Evolutionary conservation across 2,113 vertebrate species (phyloP).

Genomic region (Geococcyx californianus): DNA sequence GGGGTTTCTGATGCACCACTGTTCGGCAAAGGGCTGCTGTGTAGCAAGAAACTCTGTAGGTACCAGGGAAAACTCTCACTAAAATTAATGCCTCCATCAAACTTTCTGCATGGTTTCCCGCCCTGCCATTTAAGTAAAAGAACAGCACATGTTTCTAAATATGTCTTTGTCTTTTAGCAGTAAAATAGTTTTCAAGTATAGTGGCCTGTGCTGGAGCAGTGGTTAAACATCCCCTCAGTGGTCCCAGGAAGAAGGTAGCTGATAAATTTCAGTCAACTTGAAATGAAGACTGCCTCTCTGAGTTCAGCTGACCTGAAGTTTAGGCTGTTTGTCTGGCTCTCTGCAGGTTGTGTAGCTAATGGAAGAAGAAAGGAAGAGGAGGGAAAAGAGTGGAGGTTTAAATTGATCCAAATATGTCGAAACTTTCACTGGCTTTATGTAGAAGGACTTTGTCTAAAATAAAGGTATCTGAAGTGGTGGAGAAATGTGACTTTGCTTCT

Average conservation of each 20-base stretch:
- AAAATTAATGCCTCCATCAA: neutral
- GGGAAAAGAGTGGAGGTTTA: neutral
- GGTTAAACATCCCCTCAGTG: neutral
- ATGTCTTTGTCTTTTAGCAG: neutral
- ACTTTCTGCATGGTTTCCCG: neutral
- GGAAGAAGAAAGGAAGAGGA: neutral
- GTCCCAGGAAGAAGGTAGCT: neutral
- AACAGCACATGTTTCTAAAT: neutral
- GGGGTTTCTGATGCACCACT: neutral
- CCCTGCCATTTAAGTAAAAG: neutral
- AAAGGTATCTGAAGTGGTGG: neutral
- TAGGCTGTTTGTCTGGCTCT: neutral
- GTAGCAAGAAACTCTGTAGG: neutral
- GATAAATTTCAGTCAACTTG: neutral
- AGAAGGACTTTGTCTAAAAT: neutral
- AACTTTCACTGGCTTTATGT: neutral
- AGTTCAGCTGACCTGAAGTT: neutral
- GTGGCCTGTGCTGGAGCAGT: neutral
- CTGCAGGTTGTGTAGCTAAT: neutral
- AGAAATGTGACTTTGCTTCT: neutral
- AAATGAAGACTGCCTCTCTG: neutral
- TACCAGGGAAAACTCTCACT: neutral
- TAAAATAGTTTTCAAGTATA: neutral
- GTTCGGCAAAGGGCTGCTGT: neutral
- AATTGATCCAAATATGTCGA: neutral